Conservation (phyloP, 2,113 vertebrate species). For the Poeciliopsis retropinna region DNA sequence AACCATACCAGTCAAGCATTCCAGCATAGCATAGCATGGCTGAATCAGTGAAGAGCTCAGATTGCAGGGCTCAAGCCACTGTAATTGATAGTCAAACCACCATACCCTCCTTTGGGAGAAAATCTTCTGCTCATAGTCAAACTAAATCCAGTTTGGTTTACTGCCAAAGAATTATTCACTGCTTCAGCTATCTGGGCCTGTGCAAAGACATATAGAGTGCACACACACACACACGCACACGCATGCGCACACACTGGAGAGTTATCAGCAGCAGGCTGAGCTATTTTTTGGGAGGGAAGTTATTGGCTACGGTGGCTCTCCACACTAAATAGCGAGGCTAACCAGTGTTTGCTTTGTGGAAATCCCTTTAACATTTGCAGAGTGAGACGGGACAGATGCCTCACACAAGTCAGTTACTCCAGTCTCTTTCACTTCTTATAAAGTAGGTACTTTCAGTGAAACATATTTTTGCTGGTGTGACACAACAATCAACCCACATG, state of each 20-base stretch:
- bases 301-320: constrained; percentile 75
- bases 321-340: constrained; percentile 78
- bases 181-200: constrained; percentile 75
- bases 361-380: constrained; percentile 76
- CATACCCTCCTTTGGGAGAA: constrained; percentile 39
- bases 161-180: constrained; percentile 80
- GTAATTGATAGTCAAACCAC: constrained; percentile 71
- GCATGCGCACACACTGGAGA: constrained; percentile 33
- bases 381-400: constrained; percentile 65
- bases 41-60: constrained; percentile 64
- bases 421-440: constrained; percentile 12
- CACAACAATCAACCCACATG: not conserved
- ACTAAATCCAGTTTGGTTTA: constrained; percentile 67
- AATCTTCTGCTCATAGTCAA: constrained; percentile 61
- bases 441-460: constrained; percentile 29
- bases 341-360: constrained; percentile 83
- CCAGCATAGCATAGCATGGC: constrained; percentile 42
- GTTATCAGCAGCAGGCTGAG: constrained; percentile 48
- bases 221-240: constrained; percentile 35
- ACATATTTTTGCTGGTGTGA: constrained; percentile 1
- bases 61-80: constrained; percentile 66
- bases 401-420: constrained; percentile 53
- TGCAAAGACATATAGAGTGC: constrained; percentile 72
- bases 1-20: constrained; percentile 47
- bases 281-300: constrained; percentile 77